Evolutionary conservation across 1,140 invertebrate genomes (phyloP).

Genomic region (Papilio helenus): DNA sequence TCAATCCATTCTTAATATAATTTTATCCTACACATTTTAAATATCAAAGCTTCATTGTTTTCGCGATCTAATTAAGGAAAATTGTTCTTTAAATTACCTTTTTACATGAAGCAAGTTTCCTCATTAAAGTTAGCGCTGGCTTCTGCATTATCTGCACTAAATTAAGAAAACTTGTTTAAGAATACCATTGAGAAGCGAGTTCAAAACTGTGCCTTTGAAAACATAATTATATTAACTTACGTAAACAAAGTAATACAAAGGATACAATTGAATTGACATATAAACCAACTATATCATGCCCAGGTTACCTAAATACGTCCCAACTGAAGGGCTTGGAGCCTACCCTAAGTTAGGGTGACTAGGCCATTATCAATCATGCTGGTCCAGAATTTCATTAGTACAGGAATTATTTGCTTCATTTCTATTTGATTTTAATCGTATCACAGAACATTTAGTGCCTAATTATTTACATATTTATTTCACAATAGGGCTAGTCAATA

Average conservation of each 20-base stretch:
- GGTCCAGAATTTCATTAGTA: no score
- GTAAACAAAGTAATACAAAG: background rate
- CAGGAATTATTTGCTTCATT: no score
- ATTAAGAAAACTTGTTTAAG: conserved; percentile 33
- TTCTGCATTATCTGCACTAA: conserved; percentile 28
- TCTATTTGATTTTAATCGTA: no score
- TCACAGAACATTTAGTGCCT: no score
- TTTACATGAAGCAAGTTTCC: conserved; percentile 26
- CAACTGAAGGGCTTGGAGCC: no score
- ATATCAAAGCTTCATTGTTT: conserved; percentile 4
- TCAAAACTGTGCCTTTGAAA: background rate
- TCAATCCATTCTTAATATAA: background rate
- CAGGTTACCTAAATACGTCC: no score
- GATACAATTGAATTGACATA: no score
- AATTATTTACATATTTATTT: no score
- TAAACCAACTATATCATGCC: no score
- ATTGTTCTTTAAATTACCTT: conserved; percentile 28
- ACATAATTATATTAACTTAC: background rate
- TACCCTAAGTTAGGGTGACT: no score
- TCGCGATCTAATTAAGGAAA: conserved; percentile 22
- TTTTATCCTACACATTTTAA: conserved; percentile 19
- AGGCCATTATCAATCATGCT: no score
- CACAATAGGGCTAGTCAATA: no score
- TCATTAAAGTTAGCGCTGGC: conserved; percentile 32
- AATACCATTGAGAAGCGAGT: conserved; percentile 11